Evolutionary conservation across 2,797 vertebrate species (phyloP).

Genomic region (Melanotaenia nigrans): DNA sequence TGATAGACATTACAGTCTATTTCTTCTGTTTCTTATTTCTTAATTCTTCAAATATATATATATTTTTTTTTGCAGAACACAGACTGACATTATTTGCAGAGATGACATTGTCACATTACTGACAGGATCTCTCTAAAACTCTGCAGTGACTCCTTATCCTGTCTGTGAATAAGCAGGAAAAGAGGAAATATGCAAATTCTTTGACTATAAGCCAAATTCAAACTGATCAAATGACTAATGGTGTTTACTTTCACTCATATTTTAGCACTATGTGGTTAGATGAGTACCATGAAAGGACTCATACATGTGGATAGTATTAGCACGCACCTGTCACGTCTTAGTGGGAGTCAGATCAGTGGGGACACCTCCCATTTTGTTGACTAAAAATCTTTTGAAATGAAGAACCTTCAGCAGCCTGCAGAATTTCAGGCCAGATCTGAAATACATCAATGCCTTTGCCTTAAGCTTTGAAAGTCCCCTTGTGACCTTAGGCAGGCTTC

Average conservation of each 20-base stretch:
- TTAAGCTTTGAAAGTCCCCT: no score
- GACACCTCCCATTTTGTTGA: not conserved
- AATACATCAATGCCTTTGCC: no score
- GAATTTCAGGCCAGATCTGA: not conserved
- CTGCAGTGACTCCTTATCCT: constrained; percentile 3
- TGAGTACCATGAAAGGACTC: not conserved
- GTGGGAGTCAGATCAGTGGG: not conserved
- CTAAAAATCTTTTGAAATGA: no score
- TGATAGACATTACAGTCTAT: constrained; percentile 20
- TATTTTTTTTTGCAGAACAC: constrained; percentile 5
- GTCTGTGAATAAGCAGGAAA: constrained; percentile 11
- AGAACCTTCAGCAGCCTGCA: no score
- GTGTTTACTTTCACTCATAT: not conserved
- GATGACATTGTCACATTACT: not conserved
- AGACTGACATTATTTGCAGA: constrained; percentile 17
- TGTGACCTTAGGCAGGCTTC: no score
- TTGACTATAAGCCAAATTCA: constrained; percentile 5
- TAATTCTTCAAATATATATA: not conserved
- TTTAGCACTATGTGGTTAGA: constrained; percentile 3
- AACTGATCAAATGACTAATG: not conserved
- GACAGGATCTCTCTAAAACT: constrained; percentile 8
- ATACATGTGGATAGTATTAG: not conserved
- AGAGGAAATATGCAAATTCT: constrained; percentile 9
- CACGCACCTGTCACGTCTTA: not conserved
- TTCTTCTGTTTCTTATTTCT: constrained; percentile 4